These are phyloP conservation scores for Periparus ater DNA, from an alignment of 2,797 vertebrate species.

Conservation along the genomic window DNA sequence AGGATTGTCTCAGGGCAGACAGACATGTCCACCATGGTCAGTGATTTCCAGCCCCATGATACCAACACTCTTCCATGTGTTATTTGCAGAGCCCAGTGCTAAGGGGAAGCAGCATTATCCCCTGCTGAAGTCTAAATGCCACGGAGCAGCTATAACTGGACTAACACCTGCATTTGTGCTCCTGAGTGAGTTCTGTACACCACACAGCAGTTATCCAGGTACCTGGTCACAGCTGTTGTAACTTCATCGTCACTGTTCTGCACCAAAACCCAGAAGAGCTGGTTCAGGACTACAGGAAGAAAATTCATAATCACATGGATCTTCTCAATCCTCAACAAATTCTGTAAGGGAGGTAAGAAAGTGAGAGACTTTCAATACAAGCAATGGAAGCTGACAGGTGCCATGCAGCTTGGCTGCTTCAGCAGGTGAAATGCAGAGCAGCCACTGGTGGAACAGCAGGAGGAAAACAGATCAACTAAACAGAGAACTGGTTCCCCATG, in stretches of 20 bases:
- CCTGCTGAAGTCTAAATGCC: neutral
- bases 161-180: neutral
- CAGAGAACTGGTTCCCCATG: neutral
- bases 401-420: neutral
- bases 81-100: neutral
- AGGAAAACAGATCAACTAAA: neutral
- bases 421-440: neutral
- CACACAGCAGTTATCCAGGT: neutral
- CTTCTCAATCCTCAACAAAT: slow-evolving; percentile 93
- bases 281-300: slow-evolving; percentile 94
- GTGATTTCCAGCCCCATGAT: neutral
- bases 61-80: fast-evolving
- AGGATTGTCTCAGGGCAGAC: neutral
- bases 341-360: slow-evolving; percentile 73
- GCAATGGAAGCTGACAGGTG: neutral
- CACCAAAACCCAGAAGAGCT: slow-evolving; percentile 93
- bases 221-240: slow-evolving; percentile 90
- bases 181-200: neutral
- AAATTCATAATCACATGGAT: slow-evolving; percentile 93
- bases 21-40: neutral
- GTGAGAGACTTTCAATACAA: neutral
- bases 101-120: neutral
- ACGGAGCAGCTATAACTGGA: neutral
- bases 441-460: neutral
- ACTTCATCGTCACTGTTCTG: slow-evolving; percentile 91